Evolutionary conservation across 2,797 vertebrate species (phyloP).

Genomic region (Sebastes flavidus): DNA sequence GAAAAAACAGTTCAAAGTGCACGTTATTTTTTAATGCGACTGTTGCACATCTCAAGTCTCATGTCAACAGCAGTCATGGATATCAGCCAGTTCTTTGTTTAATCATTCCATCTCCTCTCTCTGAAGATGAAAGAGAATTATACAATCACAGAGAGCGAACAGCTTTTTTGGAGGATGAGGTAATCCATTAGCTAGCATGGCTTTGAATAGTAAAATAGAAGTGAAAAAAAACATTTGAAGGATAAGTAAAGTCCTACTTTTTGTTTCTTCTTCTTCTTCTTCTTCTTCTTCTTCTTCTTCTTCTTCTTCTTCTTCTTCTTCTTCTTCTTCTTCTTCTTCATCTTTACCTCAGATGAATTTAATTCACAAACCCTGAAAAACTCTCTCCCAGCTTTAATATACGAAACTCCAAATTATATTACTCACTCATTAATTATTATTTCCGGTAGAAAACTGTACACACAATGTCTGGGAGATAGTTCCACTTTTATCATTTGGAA

Average conservation of each 20-base stretch:
- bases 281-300: constrained; percentile 25
- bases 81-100: constrained; percentile 73
- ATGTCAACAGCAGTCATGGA: constrained; percentile 64
- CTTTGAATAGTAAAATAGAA: constrained; percentile 71
- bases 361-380: constrained; percentile 58
- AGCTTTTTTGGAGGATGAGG: constrained; percentile 77
- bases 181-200: constrained; percentile 77
- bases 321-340: constrained; percentile 32
- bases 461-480: constrained; percentile 44
- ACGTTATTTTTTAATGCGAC: constrained; percentile 59
- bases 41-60: constrained; percentile 60
- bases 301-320: constrained; percentile 24
- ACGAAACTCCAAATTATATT: constrained; percentile 45
- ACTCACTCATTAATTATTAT: constrained; percentile 67
- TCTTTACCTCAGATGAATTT: constrained; percentile 39
- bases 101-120: constrained; percentile 70
- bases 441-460: constrained; percentile 46
- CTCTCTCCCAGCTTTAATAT: constrained; percentile 37
- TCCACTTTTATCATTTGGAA: constrained; percentile 50
- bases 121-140: constrained; percentile 84
- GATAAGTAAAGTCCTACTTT: constrained; percentile 56
- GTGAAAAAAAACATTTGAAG: constrained; percentile 41
- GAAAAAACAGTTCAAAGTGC: constrained; percentile 33
- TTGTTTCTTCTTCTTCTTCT: constrained; percentile 33
- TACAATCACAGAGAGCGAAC: constrained; percentile 70